Conservation (phyloP, 37 sponge, comb jelly and placozoan genomes). For the Halisarca cf. caerulea region DNA sequence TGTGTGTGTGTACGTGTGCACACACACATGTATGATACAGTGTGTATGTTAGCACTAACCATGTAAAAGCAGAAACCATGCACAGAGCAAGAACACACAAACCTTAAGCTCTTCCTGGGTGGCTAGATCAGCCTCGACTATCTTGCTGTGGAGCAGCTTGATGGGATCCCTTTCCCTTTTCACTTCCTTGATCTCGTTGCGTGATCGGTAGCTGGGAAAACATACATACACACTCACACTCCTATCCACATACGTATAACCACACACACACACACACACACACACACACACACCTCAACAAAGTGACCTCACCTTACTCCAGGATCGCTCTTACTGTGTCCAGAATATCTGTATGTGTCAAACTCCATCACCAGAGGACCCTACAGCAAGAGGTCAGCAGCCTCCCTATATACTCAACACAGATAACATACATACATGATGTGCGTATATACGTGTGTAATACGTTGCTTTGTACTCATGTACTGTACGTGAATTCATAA, state of each 20-base stretch:
- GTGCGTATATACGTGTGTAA: too few relatives aligned
- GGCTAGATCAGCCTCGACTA: constrained; percentile 72
- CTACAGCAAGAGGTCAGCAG: too few relatives aligned
- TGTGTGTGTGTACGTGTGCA: neutral
- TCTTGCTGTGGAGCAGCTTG: constrained; percentile 20
- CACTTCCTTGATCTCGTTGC: constrained; percentile 80
- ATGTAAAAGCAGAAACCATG: too few relatives aligned
- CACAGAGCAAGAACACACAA: neutral
- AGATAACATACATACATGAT: too few relatives aligned
- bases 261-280: too few relatives aligned
- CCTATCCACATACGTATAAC: too few relatives aligned
- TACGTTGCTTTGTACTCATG: too few relatives aligned
- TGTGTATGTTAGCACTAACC: too few relatives aligned
- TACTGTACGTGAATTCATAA: too few relatives aligned
- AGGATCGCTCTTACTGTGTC: constrained; percentile 99
- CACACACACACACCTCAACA: neutral
- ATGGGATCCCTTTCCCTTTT: constrained; percentile 82
- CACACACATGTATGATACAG: neutral
- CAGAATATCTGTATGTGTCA: constrained; percentile 94
- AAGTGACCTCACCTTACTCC: constrained; percentile 77
- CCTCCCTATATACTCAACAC: too few relatives aligned
- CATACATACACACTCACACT: too few relatives aligned
- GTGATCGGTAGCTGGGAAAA: constrained; percentile 71
- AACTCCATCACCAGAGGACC: constrained; percentile 96
- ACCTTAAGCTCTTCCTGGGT: constrained; percentile 91